Conservation (phyloP, 1,140 invertebrate genomes). For the Xylocopa sonorina region DNA sequence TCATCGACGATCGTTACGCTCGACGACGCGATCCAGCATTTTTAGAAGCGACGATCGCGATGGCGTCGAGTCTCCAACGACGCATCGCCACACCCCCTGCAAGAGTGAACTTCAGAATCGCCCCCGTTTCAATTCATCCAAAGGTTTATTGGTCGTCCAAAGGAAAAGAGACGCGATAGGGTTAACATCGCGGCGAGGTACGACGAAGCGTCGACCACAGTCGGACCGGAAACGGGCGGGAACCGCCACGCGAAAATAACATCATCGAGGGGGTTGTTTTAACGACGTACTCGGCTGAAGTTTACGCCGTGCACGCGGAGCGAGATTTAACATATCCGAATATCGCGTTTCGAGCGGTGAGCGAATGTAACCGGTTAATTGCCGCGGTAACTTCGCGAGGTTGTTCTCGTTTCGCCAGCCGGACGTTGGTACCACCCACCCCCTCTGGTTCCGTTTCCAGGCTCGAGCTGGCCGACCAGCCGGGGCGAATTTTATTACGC, state of each 20-base stretch:
- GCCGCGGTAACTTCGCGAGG: background rate
- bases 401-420: background rate
- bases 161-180: background rate
- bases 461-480: too few relatives aligned
- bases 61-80: background rate
- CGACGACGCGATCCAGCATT: background rate
- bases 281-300: background rate
- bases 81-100: background rate
- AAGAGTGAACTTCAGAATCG: background rate
- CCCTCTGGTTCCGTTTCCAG: too few relatives aligned
- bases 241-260: background rate
- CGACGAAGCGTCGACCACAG: background rate
- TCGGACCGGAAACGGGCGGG: background rate
- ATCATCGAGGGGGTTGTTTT: too few relatives aligned
- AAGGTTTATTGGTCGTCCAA: background rate
- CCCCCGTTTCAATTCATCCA: background rate
- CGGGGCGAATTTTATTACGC: background rate
- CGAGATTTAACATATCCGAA: background rate
- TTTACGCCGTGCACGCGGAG: background rate
- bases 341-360: background rate
- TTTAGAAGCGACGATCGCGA: slow-evolving; percentile 13
- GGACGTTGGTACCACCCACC: background rate
- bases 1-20: slow-evolving; percentile 12
- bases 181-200: background rate
- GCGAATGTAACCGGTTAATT: background rate